Evolutionary conservation across 1,140 invertebrate species (phyloP).

Genomic region (Aleiodes sp.): DNA sequence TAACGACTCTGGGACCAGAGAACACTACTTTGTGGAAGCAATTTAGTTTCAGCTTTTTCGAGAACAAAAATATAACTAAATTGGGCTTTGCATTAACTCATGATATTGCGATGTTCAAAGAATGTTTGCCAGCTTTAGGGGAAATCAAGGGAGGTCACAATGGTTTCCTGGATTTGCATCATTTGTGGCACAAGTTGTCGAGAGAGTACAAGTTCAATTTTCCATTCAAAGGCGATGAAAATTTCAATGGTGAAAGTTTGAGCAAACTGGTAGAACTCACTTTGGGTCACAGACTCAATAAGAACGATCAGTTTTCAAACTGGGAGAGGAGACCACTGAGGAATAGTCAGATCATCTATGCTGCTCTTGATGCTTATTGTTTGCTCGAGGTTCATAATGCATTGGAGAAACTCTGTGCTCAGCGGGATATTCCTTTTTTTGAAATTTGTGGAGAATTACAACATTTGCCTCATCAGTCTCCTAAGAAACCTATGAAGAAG

Average conservation of each 20-base stretch:
- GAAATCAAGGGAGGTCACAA: slow-evolving; percentile 58
- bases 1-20: slow-evolving; percentile 68
- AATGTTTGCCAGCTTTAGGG: slow-evolving; percentile 66
- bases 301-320: slow-evolving; percentile 87
- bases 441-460: slow-evolving; percentile 69
- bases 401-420: slow-evolving; percentile 63
- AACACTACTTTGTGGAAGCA: slow-evolving; percentile 68
- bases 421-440: slow-evolving; percentile 69
- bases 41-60: slow-evolving; percentile 68
- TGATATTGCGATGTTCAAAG: slow-evolving; percentile 69
- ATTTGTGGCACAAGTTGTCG: slow-evolving; percentile 67
- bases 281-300: slow-evolving; percentile 78
- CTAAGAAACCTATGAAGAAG: slow-evolving; percentile 59
- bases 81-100: slow-evolving; percentile 72
- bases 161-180: slow-evolving; percentile 67
- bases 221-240: slow-evolving; percentile 61
- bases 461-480: slow-evolving; percentile 51
- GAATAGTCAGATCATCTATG: slow-evolving; percentile 80
- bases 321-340: slow-evolving; percentile 85
- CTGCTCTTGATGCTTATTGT: slow-evolving; percentile 83
- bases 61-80: slow-evolving; percentile 75
- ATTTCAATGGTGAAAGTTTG: slow-evolving; percentile 66
- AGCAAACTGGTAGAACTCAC: slow-evolving; percentile 77
- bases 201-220: slow-evolving; percentile 65
- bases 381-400: slow-evolving; percentile 78